Evolutionary conservation across 1,140 invertebrate genomes (phyloP), one percentile per base, ranked within the genome.

Genomic region (Diorhabda carinulata): DNA sequence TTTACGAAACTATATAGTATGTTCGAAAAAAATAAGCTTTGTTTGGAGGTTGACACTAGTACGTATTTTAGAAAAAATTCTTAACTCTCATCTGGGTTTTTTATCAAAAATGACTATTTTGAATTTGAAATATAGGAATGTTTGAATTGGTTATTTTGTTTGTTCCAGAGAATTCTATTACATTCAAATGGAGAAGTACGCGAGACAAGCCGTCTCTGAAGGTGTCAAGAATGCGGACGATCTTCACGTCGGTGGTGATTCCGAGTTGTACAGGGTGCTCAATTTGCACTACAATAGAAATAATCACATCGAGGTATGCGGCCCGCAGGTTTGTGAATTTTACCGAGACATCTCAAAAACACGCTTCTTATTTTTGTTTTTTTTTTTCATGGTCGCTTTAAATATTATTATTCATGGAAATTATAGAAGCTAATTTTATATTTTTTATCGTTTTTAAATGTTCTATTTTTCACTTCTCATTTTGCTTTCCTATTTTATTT

Each of bases 131-230:
- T 25, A 25, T 25, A 25, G 25, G 25, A 25, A 25, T 25, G 25
- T 25, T 25, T 25, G 25, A 25, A 25, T 25, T 25, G 25, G 25
- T 25, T 52, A 52, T 58, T 67, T 67, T 67, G 77, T 74, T 78
- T 70, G 79, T 89, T 91, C 59, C 90, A 99, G 98, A 83, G 98
- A 99, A 86, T 99, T 99, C 87, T 99, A 97, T 87, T 99, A 99
- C 86, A 99, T 99, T 81, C 98, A 99, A 87, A 99, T 99, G 97
- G 98, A 99, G 86, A 99, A 99, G 84, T 99, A 98, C 84, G 97
- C 98, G 66, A 88, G 97, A 76, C 96, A 99, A 84, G 94, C 96
- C 44, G 90, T 99, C 73, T 96, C 94, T 72, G 98, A 99, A 85
- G 97, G 97, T 61, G 87, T 97, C 72, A 96, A 97, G 83, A 90